These are phyloP conservation scores for Scytalopus superciliaris DNA, from an alignment of 2,113 vertebrate genomes.

Conservation along the genomic window DNA sequence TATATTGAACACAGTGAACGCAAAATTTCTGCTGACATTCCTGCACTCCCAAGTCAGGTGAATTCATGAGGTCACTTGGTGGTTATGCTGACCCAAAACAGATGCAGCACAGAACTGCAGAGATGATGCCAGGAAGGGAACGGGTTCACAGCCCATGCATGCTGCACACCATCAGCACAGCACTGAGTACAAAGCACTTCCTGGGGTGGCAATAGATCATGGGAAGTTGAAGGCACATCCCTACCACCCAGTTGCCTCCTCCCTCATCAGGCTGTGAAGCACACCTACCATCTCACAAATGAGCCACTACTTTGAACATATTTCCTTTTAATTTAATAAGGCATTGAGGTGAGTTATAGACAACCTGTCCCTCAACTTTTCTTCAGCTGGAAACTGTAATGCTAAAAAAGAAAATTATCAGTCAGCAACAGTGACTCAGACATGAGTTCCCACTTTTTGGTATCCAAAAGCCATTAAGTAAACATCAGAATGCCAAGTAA, in stretches of 20 bases:
- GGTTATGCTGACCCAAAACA: background rate
- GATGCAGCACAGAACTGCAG: background rate
- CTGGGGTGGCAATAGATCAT: background rate
- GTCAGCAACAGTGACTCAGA: background rate
- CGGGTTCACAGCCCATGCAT: fast-evolving
- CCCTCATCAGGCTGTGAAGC: background rate
- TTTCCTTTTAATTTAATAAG: background rate
- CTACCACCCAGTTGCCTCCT: background rate
- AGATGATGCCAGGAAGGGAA: background rate
- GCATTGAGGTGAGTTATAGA: background rate
- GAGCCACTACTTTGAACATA: background rate
- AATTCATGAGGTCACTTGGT: background rate
- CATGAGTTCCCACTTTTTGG: background rate
- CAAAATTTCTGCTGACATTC: background rate
- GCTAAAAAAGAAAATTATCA: background rate
- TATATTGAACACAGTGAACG: background rate
- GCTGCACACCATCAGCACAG: background rate
- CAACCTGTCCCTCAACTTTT: background rate
- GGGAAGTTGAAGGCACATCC: background rate
- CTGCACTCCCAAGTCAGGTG: background rate
- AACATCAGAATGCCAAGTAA: slow-evolving; percentile 6
- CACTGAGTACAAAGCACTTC: background rate
- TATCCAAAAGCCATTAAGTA: background rate
- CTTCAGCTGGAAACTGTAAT: background rate
- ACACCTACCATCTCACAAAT: background rate